Conservation (phyloP, 2,888 invertebrate species). For the Phragmatobia fuliginosa region DNA sequence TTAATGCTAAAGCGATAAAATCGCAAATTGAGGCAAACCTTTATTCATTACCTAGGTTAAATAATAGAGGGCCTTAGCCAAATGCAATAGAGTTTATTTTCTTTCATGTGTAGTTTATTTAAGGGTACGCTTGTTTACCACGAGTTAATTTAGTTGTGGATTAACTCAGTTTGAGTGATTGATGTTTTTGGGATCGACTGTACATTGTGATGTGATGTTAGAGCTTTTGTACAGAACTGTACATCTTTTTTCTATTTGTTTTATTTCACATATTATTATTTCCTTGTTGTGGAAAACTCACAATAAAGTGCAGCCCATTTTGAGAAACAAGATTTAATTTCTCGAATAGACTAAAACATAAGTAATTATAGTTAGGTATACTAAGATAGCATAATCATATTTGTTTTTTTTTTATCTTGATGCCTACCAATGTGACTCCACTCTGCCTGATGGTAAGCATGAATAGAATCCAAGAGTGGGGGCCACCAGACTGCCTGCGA, state of each 20-base stretch:
- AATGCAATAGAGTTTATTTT: constrained; percentile 58
- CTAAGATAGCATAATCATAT: too few relatives aligned
- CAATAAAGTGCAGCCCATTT: too few relatives aligned
- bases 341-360: too few relatives aligned
- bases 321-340: too few relatives aligned
- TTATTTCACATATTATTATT: too few relatives aligned
- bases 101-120: constrained; percentile 46
- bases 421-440: too few relatives aligned
- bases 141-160: constrained; percentile 84
- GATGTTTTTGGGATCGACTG: constrained; percentile 74
- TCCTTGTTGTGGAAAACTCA: too few relatives aligned
- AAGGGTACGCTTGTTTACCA: constrained; percentile 73
- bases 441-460: too few relatives aligned
- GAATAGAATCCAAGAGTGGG: too few relatives aligned
- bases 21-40: constrained; percentile 40
- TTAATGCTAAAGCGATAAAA: constrained; percentile 52
- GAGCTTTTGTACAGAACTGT: constrained; percentile 52
- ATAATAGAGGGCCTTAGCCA: constrained; percentile 51
- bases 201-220: constrained; percentile 63
- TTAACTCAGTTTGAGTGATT: constrained; percentile 83
- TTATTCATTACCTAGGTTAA: constrained; percentile 21
- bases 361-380: too few relatives aligned
- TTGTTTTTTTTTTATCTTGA: too few relatives aligned
- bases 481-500: too few relatives aligned
- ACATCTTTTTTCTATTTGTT: not conserved